Percentiles rank a stretch among this genome's conserved stretches.
phyloP scores from a whole-genome alignment of 2,797 vertebrate genomes.

The Pipistrellus kuhlii region DNA sequence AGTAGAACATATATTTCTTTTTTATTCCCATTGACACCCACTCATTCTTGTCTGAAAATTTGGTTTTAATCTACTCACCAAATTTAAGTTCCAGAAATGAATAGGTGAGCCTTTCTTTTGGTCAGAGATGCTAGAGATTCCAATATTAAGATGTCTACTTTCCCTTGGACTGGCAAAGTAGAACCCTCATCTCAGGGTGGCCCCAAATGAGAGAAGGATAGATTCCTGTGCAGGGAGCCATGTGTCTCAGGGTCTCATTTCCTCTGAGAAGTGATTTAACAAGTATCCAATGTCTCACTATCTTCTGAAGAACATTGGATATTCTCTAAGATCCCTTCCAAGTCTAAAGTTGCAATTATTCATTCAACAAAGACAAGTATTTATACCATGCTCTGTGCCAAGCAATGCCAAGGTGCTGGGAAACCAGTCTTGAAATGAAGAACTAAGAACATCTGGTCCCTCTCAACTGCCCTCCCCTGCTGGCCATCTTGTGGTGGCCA shows the following conservation, averaged over 20 bases:
- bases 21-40: too few relatives aligned
- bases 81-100: neutral
- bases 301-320: neutral
- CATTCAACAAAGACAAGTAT: slow-evolving; percentile 28
- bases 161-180: neutral
- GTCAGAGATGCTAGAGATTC: neutral
- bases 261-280: neutral
- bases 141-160: neutral
- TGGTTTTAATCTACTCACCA: neutral
- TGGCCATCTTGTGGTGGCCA: too few relatives aligned
- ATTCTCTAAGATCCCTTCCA: neutral
- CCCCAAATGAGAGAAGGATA: neutral
- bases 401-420: neutral
- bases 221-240: neutral
- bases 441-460: neutral
- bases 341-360: neutral
- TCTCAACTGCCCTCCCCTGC: too few relatives aligned
- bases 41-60: slow-evolving; percentile 16
- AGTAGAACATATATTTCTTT: too few relatives aligned
- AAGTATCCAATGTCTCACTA: neutral
- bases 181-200: neutral
- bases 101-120: neutral
- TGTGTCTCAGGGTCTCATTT: neutral
- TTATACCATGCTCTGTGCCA: neutral
- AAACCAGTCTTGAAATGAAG: neutral